Base-by-base conservation (phyloP, 2,797 vertebrate genomes). In the Xenops minutus region DNA sequence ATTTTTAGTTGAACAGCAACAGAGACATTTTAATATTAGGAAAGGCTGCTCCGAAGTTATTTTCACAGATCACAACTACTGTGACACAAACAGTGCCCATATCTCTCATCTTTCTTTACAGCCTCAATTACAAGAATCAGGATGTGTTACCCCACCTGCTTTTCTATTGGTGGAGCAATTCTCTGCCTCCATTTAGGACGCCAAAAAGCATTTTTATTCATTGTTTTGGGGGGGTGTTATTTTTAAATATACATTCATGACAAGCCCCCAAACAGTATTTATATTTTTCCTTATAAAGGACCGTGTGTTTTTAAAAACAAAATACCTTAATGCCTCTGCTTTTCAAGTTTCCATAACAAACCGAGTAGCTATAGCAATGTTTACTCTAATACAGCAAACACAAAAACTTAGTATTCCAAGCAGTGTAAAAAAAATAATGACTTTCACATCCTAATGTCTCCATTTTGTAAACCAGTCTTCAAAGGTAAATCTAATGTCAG, bases 1-100 rank as follows among this genome's bases (percentile, higher is more conserved):
- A 97, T 98, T 98, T 98, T 98, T 96, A 97, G 95, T 96, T 97
- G 96, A 96, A 95, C 66, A 93, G 96, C 85, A 84, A 96, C 77
- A 49, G 91, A 97, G 83, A 96, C 95, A 95, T 97, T 98, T 98
- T 96, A 92, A 97, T 95, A 95, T 97, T 97, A 96, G 93, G 96
- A 94, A 95, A 84, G 89, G 93, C 89, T 96, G 92, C 82, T 96
- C 95, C 59, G 56, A 97, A 98, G 97, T 97, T 96, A 95, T 96
- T 97, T 96, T 95, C 96, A 93, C 93, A 95, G 95, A 97, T 95
- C 92, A 91, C 94, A 95, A 88, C 93, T 95, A 90, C 80, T 62
- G 80, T 94, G 97, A 89, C 85, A 95, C 88, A 93, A 95, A 94
- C 94, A 92, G 86, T 52, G 49, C 55, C 77, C 56, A 7, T 79